Evolutionary conservation across 2,797 vertebrate species (phyloP).

Genomic region (Amphiprion clarkii): DNA sequence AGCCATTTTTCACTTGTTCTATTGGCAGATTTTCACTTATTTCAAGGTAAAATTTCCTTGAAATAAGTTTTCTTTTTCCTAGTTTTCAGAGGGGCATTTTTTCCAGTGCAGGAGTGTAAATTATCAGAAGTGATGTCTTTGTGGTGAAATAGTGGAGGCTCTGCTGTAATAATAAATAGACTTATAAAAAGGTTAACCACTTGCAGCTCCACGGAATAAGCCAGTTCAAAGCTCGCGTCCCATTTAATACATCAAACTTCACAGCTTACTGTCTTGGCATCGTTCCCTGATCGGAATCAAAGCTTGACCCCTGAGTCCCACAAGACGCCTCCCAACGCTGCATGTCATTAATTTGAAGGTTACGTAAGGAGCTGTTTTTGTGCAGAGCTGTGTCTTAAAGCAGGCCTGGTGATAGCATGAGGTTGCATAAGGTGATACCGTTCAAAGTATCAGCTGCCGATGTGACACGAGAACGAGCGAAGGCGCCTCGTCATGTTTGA

Average conservation of each 20-base stretch:
- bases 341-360: conserved; percentile 37
- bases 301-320: conserved; percentile 4
- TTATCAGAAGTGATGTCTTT: too few species aligned
- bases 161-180: background rate
- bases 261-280: conserved; percentile 32
- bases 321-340: conserved; percentile 32
- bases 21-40: too few species aligned
- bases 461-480: background rate
- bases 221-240: background rate
- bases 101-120: too few species aligned
- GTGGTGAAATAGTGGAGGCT: too few species aligned
- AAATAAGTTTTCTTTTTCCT: too few species aligned
- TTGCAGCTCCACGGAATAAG: background rate
- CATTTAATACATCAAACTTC: conserved; percentile 11
- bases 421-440: conserved; percentile 38
- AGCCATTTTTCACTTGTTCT: too few species aligned
- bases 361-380: conserved; percentile 55
- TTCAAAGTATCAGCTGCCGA: background rate
- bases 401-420: conserved; percentile 17
- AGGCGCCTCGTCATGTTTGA: background rate
- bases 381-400: conserved; percentile 28
- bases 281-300: background rate
- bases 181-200: background rate
- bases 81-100: too few species aligned
- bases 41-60: too few species aligned